Evolutionary conservation across 1,140 invertebrate species (phyloP).

Genomic region (Magallana angulata): DNA sequence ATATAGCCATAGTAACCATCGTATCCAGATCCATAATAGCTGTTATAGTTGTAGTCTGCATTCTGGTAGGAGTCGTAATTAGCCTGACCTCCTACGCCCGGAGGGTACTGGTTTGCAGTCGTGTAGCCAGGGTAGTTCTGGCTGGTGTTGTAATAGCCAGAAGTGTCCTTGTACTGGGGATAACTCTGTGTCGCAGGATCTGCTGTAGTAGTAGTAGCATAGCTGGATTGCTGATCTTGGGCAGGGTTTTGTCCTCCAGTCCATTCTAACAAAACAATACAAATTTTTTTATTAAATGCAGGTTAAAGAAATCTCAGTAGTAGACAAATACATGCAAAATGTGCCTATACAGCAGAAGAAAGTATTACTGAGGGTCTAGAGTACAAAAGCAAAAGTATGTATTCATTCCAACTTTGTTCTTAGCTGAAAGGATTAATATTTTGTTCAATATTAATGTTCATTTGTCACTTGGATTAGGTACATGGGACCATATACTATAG

Average conservation of each 20-base stretch:
- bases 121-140: not conserved
- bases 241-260: not conserved
- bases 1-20: not conserved
- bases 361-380: too few species aligned
- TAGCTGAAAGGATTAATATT: too few species aligned
- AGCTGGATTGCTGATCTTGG: conserved; percentile 12
- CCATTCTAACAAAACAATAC: not conserved
- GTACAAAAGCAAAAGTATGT: too few species aligned
- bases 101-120: not conserved
- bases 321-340: too few species aligned
- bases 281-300: too few species aligned
- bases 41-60: not conserved
- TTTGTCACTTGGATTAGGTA: too few species aligned
- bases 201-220: not conserved
- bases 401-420: too few species aligned
- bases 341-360: too few species aligned
- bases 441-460: too few species aligned
- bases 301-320: too few species aligned
- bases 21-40: conserved; percentile 1
- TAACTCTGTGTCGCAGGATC: conserved; percentile 1
- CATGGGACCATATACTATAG: too few species aligned
- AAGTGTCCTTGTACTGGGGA: not conserved
- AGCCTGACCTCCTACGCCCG: not conserved
- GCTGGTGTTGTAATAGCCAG: not conserved
- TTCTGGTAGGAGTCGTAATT: conserved; percentile 7